These are phyloP conservation scores for Sphaerophoria rueppellii DNA, from an alignment of 2,888 invertebrate species.

Conservation along the genomic window DNA sequence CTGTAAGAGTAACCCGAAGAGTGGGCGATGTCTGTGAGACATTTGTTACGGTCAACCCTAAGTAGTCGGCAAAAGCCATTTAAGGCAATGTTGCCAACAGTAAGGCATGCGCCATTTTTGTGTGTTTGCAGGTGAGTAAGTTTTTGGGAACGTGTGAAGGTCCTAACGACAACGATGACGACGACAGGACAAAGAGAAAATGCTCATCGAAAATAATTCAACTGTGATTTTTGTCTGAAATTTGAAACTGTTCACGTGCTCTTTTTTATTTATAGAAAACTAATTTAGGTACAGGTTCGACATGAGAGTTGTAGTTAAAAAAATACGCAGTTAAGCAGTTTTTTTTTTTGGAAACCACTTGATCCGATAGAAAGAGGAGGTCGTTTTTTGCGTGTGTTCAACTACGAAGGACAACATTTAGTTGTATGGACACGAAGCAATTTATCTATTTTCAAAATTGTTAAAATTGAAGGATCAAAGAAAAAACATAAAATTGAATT, in stretches of 20 bases:
- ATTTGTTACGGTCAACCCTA: slow-evolving; percentile 72
- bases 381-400: too few relatives aligned
- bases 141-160: slow-evolving; percentile 17
- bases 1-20: slow-evolving; percentile 18
- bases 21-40: slow-evolving; percentile 51
- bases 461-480: too few relatives aligned
- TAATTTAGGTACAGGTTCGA: not conserved
- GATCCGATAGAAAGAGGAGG: too few relatives aligned
- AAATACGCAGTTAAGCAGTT: not conserved
- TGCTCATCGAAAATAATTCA: not conserved
- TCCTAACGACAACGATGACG: not conserved
- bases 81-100: slow-evolving; percentile 51
- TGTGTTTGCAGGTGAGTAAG: slow-evolving; percentile 6
- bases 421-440: too few relatives aligned
- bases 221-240: slow-evolving; percentile 7
- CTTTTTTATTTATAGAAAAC: not conserved
- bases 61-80: slow-evolving; percentile 24
- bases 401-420: too few relatives aligned
- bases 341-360: too few relatives aligned
- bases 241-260: slow-evolving; percentile 24
- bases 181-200: not conserved
- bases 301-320: not conserved
- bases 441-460: too few relatives aligned
- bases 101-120: not conserved
- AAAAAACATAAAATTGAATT: too few relatives aligned